Evolutionary conservation across 2,113 vertebrate genomes (phyloP).

Genomic region (Theristicus caerulescens): DNA sequence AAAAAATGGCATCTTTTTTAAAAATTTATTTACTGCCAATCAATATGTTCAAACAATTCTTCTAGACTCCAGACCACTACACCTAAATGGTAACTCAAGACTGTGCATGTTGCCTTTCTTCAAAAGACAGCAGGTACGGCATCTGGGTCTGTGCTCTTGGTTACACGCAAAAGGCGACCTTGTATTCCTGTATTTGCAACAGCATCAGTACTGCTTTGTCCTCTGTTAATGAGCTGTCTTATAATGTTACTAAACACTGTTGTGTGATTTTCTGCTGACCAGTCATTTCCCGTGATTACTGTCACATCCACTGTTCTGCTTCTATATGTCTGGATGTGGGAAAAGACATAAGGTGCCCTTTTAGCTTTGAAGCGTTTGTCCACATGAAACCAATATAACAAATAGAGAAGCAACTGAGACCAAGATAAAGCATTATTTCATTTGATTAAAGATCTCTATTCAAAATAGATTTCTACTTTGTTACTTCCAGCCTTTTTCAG

Average conservation of each 20-base stretch:
- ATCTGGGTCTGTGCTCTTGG: background rate
- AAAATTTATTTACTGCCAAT: background rate
- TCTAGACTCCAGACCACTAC: background rate
- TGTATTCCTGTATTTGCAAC: background rate
- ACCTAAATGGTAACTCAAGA: background rate
- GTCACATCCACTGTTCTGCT: background rate
- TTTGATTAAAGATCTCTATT: background rate
- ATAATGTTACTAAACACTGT: background rate
- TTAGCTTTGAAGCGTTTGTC: background rate
- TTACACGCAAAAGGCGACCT: background rate
- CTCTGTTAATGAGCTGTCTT: conserved; percentile 47
- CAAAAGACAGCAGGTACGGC: background rate
- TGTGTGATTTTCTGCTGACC: conserved; percentile 40
- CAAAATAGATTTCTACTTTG: background rate
- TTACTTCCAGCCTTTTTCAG: background rate
- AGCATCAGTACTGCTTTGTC: background rate
- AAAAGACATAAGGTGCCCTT: conserved; percentile 18
- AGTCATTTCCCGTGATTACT: background rate
- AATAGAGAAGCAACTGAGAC: background rate
- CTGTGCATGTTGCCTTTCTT: background rate
- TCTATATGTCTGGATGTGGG: background rate
- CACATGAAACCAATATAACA: background rate
- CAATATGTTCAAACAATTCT: background rate
- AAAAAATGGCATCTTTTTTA: background rate
- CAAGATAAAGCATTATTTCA: background rate